Evolutionary conservation across 1,140 invertebrate species (phyloP).

Genomic region (Caenorhabditis elegans): WBcel235 BX284604.4:7386501-7387000

Average conservation of each 20-base stretch:
- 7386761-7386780: conserved; percentile 11
- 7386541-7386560: too few species aligned
- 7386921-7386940: background rate
- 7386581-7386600: too few species aligned
- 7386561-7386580: too few species aligned
- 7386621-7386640: background rate
- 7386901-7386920: background rate
- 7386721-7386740: conserved; percentile 50
- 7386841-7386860: conserved; percentile 1
- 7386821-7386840: conserved; percentile 4
- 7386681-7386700: conserved; percentile 63
- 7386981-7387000: background rate
- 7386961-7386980: background rate
- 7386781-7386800: background rate
- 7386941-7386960: background rate
- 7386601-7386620: too few species aligned
- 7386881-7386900: background rate
- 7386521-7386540: too few species aligned
- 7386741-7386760: background rate
- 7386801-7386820: conserved; percentile 8
- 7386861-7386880: background rate
- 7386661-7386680: background rate
- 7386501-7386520: too few species aligned
- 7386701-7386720: conserved; percentile 65
- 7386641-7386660: background rate